These are phyloP conservation scores for Tipula lateralis DNA, from an alignment of 2,888 invertebrate species.

Conservation along the genomic window DNA sequence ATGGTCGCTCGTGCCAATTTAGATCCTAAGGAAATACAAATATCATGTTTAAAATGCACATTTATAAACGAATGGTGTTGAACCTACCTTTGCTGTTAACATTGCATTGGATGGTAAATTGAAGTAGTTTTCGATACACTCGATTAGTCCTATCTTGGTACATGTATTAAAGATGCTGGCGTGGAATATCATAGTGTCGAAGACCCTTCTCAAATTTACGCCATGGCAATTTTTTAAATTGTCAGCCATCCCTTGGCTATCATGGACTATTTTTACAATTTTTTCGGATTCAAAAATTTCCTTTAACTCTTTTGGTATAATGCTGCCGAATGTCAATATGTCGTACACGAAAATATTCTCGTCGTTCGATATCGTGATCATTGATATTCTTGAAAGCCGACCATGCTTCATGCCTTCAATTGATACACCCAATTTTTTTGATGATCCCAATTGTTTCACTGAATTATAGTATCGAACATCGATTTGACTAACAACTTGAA, in stretches of 20 bases:
- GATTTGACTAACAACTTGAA: background rate
- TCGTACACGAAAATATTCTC: background rate
- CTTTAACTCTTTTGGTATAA: slow-evolving; percentile 3
- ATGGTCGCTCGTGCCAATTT: background rate
- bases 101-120: background rate
- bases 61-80: background rate
- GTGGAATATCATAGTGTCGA: background rate
- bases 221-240: background rate
- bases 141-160: background rate
- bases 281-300: background rate
- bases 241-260: background rate
- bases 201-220: background rate
- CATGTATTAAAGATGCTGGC: background rate
- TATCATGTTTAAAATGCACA: background rate
- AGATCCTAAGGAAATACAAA: background rate
- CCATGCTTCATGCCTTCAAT: background rate
- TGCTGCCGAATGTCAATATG: background rate
- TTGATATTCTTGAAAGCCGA: background rate
- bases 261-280: background rate
- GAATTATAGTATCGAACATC: background rate
- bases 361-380: background rate
- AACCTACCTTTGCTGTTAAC: background rate
- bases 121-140: background rate
- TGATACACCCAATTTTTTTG: background rate
- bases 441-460: background rate